phyloP scores from a whole-genome alignment of 2,888 invertebrate genomes.

The Sisyra nigra region DNA sequence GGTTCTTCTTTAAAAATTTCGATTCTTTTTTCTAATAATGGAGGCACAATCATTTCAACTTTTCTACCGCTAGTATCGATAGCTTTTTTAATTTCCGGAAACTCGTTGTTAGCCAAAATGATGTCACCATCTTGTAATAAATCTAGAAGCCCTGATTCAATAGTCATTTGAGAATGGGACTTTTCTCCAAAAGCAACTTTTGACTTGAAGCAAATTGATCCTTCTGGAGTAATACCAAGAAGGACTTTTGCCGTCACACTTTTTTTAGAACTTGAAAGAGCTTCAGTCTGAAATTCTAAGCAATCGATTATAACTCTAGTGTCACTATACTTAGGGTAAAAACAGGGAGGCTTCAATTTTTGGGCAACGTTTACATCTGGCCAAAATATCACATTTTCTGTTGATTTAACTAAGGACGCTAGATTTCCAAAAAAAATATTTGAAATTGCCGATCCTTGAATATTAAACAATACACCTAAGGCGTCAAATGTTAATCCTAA shows the following conservation, averaged over 20 bases:
- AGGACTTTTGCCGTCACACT: conserved; percentile 12
- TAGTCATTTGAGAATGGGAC: conserved; percentile 11
- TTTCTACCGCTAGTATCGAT: conserved; percentile 9
- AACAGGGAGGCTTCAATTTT: conserved; percentile 7
- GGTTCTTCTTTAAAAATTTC: conserved; percentile 7
- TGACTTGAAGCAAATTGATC: conserved; percentile 11
- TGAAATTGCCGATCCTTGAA: conserved; percentile 7
- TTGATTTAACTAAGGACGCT: conserved; percentile 1
- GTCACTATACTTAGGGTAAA: conserved; percentile 5
- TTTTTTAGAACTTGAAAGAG: conserved; percentile 11
- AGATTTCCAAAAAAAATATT: conserved; percentile 4
- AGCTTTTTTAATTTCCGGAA: conserved; percentile 8
- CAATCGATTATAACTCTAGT: conserved; percentile 9
- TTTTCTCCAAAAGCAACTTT: conserved; percentile 11
- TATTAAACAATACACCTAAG: conserved; percentile 5
- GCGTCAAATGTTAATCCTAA: conserved; percentile 5
- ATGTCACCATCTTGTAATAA: conserved; percentile 9
- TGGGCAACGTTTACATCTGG: conserved; percentile 5
- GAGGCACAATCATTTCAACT: conserved; percentile 9
- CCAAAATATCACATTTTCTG: conserved; percentile 8
- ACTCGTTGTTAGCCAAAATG: conserved; percentile 10
- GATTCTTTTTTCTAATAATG: conserved; percentile 7
- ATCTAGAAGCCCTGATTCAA: conserved; percentile 9
- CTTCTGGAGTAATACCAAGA: conserved; percentile 12
- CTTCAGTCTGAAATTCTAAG: conserved; percentile 6